Percentiles rank a stretch among this genome's conserved stretches.
These are phyloP conservation scores for Laodelphax striatellus DNA, from an alignment of 1,140 invertebrate species.

Conservation along the genomic window DNA sequence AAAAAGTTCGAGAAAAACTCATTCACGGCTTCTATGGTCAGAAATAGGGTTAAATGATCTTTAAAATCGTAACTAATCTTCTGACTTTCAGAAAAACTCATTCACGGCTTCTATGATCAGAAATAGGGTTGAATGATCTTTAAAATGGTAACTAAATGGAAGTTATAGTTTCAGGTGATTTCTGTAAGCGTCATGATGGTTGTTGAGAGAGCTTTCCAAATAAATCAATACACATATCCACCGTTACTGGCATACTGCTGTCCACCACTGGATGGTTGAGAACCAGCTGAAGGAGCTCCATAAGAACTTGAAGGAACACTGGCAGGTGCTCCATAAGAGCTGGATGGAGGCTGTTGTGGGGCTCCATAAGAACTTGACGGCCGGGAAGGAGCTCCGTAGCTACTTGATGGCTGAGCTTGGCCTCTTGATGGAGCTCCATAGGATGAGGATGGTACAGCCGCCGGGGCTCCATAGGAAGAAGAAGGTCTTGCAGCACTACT, in stretches of 20 bases:
- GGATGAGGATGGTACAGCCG: constrained; percentile 3
- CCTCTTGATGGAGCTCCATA: constrained; percentile 15
- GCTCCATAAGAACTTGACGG: constrained; percentile 15
- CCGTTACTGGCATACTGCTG: constrained; percentile 16
- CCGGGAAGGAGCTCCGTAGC: constrained; percentile 16
- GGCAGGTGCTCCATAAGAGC: constrained; percentile 10
- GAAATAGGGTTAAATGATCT: too few relatives aligned
- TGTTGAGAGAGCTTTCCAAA: too few relatives aligned
- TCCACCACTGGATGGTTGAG: constrained; percentile 11
- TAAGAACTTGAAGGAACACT: constrained; percentile 7
- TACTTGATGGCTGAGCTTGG: constrained; percentile 2
- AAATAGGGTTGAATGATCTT: too few relatives aligned
- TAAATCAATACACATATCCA: constrained; percentile 16
- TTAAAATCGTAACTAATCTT: too few relatives aligned
- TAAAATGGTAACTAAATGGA: too few relatives aligned
- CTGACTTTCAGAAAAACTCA: too few relatives aligned
- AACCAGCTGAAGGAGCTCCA: constrained; percentile 11
- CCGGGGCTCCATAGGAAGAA: constrained; percentile 8
- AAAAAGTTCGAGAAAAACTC: too few relatives aligned
- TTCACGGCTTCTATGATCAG: too few relatives aligned
- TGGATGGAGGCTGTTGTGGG: background rate
- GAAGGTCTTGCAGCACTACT: constrained; percentile 3
- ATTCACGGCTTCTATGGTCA: too few relatives aligned
- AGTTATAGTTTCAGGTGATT: too few relatives aligned
- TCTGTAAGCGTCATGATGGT: too few relatives aligned